Evolutionary conservation across 2,113 vertebrate species (phyloP).

Genomic region (Sciurus niger): DNA sequence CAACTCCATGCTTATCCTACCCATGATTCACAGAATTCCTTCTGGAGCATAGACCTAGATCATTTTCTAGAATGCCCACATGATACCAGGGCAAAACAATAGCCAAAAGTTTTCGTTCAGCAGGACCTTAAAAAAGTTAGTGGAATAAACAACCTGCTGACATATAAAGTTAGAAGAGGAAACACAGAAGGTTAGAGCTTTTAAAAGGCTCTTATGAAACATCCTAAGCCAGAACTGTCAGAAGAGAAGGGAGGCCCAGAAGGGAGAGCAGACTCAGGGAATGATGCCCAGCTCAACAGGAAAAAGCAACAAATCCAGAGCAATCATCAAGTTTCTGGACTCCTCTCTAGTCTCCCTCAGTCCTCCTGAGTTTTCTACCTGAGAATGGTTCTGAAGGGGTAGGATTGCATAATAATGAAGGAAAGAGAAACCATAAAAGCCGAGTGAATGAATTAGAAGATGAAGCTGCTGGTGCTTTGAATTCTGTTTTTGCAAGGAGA

Average conservation of each 20-base stretch:
- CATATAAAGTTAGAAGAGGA: not conserved
- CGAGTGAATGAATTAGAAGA: rapidly evolving
- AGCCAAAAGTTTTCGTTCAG: not conserved
- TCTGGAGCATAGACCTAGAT: not conserved
- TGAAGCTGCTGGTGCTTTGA: not conserved
- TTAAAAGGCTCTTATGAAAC: not conserved
- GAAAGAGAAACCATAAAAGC: not conserved
- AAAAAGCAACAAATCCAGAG: not conserved
- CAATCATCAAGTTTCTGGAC: not conserved
- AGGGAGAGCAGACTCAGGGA: not conserved
- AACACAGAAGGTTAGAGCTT: not conserved
- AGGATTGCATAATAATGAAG: not conserved
- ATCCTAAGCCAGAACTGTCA: not conserved
- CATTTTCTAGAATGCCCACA: not conserved
- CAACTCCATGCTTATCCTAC: not conserved
- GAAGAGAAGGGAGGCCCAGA: not conserved
- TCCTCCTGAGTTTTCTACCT: not conserved
- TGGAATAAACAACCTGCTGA: not conserved
- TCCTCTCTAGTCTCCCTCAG: not conserved
- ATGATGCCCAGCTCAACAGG: not conserved
- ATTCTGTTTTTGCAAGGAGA: not conserved
- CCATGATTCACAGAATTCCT: not conserved
- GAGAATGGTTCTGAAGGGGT: not conserved
- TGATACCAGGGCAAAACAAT: not conserved
- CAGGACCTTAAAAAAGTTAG: not conserved